Evolutionary conservation across 1,140 invertebrate genomes (phyloP).

Genomic region (Campoletis sonorensis): DNA sequence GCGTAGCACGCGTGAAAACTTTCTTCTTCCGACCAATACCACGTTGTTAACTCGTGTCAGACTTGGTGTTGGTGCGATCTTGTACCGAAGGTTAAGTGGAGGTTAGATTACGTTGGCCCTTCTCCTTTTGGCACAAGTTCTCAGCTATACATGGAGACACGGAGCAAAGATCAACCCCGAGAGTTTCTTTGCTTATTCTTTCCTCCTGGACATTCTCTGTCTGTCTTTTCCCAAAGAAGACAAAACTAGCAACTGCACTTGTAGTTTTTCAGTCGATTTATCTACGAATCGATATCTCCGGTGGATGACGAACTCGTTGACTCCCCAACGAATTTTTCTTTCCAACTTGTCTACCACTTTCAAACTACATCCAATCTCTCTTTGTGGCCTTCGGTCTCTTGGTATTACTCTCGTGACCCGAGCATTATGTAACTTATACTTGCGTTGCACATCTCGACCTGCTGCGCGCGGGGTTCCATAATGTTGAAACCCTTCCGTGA

Average conservation of each 20-base stretch:
- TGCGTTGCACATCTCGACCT: background rate
- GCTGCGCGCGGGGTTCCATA: background rate
- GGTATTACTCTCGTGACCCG: conserved; percentile 16
- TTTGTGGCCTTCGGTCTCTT: background rate
- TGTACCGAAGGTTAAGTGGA: background rate
- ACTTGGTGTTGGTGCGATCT: background rate
- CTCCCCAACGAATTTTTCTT: conserved; percentile 23
- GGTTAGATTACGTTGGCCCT: conserved; percentile 4
- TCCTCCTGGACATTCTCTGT: background rate
- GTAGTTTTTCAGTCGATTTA: conserved; percentile 34
- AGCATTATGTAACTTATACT: background rate
- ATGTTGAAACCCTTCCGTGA: background rate
- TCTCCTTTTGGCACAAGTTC: background rate
- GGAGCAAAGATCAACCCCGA: too few relatives aligned
- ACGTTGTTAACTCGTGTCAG: background rate
- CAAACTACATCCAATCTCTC: too few relatives aligned
- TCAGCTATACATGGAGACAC: background rate
- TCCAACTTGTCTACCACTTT: background rate
- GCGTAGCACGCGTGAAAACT: conserved; percentile 29
- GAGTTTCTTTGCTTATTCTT: too few relatives aligned
- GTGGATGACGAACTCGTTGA: conserved; percentile 33
- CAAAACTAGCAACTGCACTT: background rate
- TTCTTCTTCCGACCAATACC: conserved; percentile 13
- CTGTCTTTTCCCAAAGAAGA: background rate
- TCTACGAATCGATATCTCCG: conserved; percentile 31